Percentiles rank a stretch among this genome's conserved stretches.
These are phyloP conservation scores for Urocolius indicus DNA, from an alignment of 2,113 vertebrate genomes.

Conservation along the genomic window DNA sequence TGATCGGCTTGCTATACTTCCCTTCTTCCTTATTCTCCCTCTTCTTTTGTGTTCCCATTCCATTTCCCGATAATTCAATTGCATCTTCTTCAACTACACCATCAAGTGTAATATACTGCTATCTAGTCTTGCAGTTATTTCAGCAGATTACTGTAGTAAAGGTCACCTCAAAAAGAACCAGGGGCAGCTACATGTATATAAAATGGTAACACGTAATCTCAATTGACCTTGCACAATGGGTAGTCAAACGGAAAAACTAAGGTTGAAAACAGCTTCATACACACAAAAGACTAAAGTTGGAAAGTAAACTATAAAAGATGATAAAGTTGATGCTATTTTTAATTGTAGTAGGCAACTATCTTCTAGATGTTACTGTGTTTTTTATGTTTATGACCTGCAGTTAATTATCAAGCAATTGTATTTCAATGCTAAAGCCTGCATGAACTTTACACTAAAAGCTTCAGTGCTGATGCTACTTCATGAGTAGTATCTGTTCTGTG, in stretches of 20 bases:
- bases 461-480: not conserved
- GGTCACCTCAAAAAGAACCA: not conserved
- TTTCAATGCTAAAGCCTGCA: not conserved
- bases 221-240: not conserved
- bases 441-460: not conserved
- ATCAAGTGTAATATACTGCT: not conserved
- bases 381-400: not conserved
- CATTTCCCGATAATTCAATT: not conserved
- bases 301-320: not conserved
- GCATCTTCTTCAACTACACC: not conserved
- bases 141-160: not conserved
- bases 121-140: not conserved
- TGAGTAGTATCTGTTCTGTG: not conserved
- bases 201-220: not conserved
- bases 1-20: fast-evolving
- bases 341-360: not conserved
- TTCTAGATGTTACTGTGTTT: not conserved
- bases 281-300: not conserved
- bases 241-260: not conserved
- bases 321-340: not conserved
- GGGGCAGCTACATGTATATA: not conserved
- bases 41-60: not conserved
- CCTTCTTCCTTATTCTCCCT: not conserved
- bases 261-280: not conserved
- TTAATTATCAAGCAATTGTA: not conserved